phyloP scores from a whole-genome alignment of 2,888 invertebrate species.

The Pegoplata infirma region DNA sequence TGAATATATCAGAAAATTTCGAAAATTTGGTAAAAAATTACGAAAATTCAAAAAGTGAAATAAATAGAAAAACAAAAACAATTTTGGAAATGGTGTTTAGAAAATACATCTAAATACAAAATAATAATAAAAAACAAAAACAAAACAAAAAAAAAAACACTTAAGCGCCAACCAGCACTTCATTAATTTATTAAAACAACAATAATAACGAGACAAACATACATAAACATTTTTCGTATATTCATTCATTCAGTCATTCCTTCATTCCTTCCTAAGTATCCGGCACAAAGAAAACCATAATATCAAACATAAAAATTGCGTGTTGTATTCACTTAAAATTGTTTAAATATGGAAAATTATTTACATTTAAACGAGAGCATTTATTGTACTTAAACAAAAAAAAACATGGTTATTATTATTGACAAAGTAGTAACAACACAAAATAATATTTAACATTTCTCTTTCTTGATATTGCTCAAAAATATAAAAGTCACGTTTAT shows the following conservation, averaged over 20 bases:
- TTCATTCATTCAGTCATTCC: neutral
- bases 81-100: neutral
- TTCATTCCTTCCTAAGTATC: no score
- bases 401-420: constrained; percentile 47
- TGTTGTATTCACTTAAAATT: constrained; percentile 39
- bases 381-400: neutral
- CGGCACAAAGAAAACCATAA: constrained; percentile 15
- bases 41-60: no score
- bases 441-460: constrained; percentile 10
- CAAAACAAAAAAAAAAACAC: constrained; percentile 52
- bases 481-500: constrained; percentile 47
- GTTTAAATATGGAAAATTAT: constrained; percentile 48
- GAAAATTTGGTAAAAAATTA: no score
- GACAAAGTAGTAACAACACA: constrained; percentile 25
- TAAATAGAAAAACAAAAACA: no score
- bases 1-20: no score
- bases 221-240: constrained; percentile 3
- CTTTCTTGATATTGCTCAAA: neutral
- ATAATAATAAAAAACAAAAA: constrained; percentile 19
- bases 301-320: constrained; percentile 33
- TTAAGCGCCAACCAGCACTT: constrained; percentile 64
- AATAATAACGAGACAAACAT: constrained; percentile 30
- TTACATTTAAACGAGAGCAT: constrained; percentile 29
- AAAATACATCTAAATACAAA: constrained; percentile 10
- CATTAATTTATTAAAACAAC: constrained; percentile 65